Evolutionary conservation across 2,797 vertebrate genomes (phyloP).

Genomic region (Arctocebus calabarensis): DNA sequence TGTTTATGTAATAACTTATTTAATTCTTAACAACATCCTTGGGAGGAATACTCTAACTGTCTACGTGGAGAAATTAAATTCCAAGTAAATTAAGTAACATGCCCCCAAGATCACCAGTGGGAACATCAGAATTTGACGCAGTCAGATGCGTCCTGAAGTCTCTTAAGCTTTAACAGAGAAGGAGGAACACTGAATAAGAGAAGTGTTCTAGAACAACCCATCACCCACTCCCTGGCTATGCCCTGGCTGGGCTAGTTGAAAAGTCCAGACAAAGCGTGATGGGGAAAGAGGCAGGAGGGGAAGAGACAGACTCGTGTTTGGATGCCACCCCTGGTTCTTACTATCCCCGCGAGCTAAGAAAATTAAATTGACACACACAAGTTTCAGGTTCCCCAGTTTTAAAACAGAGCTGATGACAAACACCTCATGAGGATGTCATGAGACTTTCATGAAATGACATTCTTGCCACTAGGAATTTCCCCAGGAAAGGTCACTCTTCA

Average conservation of each 20-base stretch:
- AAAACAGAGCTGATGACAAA: background rate
- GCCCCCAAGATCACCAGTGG: background rate
- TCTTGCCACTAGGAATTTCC: background rate
- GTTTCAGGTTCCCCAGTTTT: background rate
- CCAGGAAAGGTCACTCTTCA: background rate
- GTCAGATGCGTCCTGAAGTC: background rate
- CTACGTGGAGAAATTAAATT: background rate
- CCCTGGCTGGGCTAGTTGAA: background rate
- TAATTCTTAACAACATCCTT: background rate
- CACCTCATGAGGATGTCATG: background rate
- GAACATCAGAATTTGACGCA: background rate
- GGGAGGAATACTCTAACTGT: too few species aligned
- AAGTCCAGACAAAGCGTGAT: background rate
- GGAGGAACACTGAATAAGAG: background rate
- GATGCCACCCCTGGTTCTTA: background rate
- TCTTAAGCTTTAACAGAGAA: background rate
- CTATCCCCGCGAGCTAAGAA: background rate
- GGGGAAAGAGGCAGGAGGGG: background rate
- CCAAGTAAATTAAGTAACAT: background rate
- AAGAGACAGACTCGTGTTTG: background rate
- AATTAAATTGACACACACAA: background rate
- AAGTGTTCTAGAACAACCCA: background rate
- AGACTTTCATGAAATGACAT: background rate
- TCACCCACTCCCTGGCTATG: background rate
- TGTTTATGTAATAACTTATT: background rate